phyloP scores from a whole-genome alignment of 2,797 vertebrate species.

The Pelochelys cantorii region DNA sequence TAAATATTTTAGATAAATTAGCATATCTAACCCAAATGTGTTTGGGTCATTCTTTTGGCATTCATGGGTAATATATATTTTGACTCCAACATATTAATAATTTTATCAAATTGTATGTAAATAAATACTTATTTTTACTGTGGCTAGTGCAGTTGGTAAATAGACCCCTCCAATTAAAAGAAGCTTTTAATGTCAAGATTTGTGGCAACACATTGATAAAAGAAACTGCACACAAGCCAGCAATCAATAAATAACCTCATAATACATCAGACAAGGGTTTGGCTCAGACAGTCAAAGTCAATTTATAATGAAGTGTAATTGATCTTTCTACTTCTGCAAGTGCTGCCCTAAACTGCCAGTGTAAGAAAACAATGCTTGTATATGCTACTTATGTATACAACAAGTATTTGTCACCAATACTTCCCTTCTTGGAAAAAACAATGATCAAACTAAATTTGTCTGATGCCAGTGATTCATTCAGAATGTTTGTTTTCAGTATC shows the following conservation, averaged over 20 bases:
- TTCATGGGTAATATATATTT: not conserved
- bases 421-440: not conserved
- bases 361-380: slow-evolving; percentile 47
- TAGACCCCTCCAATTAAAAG: slow-evolving; percentile 36
- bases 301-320: slow-evolving; percentile 60
- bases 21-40: not conserved
- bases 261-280: slow-evolving; percentile 38
- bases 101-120: not conserved
- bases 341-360: not conserved
- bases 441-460: not conserved
- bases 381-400: slow-evolving; percentile 5
- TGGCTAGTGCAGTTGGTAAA: slow-evolving; percentile 2
- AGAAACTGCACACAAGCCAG: slow-evolving; percentile 37
- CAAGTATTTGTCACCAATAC: not conserved
- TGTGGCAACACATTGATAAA: slow-evolving; percentile 35
- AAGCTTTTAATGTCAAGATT: slow-evolving; percentile 35
- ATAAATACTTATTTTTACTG: not conserved
- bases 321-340: slow-evolving; percentile 37
- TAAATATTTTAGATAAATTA: not conserved
- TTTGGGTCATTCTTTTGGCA: not conserved
- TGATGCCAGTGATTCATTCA: not conserved
- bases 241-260: slow-evolving; percentile 58
- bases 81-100: not conserved
- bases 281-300: slow-evolving; percentile 32
- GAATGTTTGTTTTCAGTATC: not conserved